These are phyloP conservation scores for Scomber scombrus DNA, from an alignment of 2,113 vertebrate genomes.

Conservation along the genomic window DNA sequence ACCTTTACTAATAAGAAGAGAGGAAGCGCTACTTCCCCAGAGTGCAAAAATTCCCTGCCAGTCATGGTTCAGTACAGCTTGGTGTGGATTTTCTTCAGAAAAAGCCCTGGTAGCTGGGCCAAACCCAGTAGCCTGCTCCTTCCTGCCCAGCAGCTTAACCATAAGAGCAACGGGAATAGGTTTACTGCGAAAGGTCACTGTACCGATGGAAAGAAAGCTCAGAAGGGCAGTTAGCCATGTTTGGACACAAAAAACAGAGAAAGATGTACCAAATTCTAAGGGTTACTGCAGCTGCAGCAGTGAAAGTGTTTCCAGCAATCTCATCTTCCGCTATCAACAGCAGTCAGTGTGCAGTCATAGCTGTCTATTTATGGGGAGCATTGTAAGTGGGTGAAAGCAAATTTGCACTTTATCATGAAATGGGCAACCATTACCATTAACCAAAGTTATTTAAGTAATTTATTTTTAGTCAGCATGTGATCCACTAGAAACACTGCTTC, in stretches of 20 bases:
- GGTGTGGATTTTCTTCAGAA: conserved; percentile 38
- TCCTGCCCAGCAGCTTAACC: conserved; percentile 52
- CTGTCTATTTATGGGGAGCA: neutral
- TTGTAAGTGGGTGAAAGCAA: conserved; percentile 9
- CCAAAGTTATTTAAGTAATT: no score
- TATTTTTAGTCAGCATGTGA: neutral
- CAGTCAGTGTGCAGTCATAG: neutral
- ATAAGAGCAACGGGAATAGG: conserved; percentile 53
- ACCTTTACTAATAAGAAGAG: neutral
- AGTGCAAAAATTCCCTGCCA: neutral
- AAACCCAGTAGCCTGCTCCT: conserved; percentile 34
- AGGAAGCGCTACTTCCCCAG: neutral
- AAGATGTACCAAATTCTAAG: conserved; percentile 11
- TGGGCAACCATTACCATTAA: neutral
- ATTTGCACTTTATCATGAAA: conserved; percentile 16
- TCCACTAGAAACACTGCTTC: neutral
- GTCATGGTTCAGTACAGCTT: conserved; percentile 18
- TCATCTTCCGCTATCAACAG: neutral
- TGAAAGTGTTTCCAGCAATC: neutral
- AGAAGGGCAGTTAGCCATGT: conserved; percentile 51
- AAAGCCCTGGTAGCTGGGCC: conserved; percentile 7
- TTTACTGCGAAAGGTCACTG: conserved; percentile 66
- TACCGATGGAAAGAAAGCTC: conserved; percentile 40
- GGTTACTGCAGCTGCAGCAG: conserved; percentile 9
- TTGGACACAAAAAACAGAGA: conserved; percentile 37